Conservation (phyloP, 64 coral and sea anemone species). For the Hydrozoanthus tunicans region DNA sequence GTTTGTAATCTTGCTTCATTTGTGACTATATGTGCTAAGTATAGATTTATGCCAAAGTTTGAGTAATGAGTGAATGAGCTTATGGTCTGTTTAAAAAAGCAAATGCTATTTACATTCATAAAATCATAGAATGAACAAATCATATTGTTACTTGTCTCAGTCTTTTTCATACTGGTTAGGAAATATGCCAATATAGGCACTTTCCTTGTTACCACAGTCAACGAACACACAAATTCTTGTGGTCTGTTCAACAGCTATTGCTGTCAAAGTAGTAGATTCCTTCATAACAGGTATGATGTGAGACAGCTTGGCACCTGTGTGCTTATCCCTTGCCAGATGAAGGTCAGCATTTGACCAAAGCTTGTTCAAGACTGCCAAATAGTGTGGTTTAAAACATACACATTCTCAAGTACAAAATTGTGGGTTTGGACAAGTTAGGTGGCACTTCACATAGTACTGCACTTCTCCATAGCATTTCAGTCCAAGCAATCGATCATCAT, state of each 20-base stretch:
- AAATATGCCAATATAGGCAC: conserved; percentile 30
- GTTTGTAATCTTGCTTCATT: too few species aligned
- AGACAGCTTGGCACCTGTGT: conserved; percentile 41
- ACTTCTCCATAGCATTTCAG: conserved; percentile 22
- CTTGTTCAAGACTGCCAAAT: conserved; percentile 27
- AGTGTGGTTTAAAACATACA: conserved; percentile 7
- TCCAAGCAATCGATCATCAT: conserved; percentile 11
- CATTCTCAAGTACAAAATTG: conserved; percentile 26
- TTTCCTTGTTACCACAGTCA: conserved; percentile 45
- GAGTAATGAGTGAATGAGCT: too few species aligned
- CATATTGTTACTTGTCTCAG: background rate
- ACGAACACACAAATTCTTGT: conserved; percentile 33
- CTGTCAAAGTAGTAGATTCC: background rate
- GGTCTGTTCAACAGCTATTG: conserved; percentile 8
- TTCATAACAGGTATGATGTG: conserved; percentile 53
- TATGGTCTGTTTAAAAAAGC: too few species aligned
- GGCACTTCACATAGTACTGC: conserved; percentile 28
- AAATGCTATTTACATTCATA: background rate
- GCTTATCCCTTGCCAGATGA: conserved; percentile 29
- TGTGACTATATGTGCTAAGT: too few species aligned
- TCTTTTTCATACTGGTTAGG: conserved; percentile 61
- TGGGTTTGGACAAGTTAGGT: conserved; percentile 44
- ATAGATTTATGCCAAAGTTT: too few species aligned
- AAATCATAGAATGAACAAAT: background rate
- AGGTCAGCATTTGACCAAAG: conserved; percentile 14